A percentile compares a stretch with the other conserved stretches of the same genome.
Conservation (phyloP, 2,888 invertebrate species). For the Xiphydria camelus region DNA sequence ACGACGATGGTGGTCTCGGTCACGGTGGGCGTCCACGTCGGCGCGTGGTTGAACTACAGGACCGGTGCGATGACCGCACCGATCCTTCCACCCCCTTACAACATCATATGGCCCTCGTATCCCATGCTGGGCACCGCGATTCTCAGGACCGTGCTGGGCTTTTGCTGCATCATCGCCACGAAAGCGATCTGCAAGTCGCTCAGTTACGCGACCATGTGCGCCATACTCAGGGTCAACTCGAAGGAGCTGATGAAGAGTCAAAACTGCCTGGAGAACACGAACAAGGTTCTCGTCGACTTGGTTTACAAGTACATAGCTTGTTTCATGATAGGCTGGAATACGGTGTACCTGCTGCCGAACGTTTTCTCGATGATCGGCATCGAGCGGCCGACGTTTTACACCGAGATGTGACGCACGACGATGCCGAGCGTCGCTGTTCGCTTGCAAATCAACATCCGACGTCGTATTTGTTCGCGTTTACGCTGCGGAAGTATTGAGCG, state of each 20-base stretch:
- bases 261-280: slow-evolving; percentile 69
- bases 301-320: slow-evolving; percentile 83
- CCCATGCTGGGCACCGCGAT: slow-evolving; percentile 71
- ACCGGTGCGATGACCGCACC: slow-evolving; percentile 69
- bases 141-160: slow-evolving; percentile 75
- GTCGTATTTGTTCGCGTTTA: too few relatives aligned
- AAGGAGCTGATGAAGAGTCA: slow-evolving; percentile 68
- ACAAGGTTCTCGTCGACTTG: slow-evolving; percentile 78
- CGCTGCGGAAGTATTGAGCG: too few relatives aligned
- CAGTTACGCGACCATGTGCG: slow-evolving; percentile 72
- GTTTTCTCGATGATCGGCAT: slow-evolving; percentile 77
- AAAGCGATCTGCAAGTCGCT: slow-evolving; percentile 70
- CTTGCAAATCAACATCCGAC: too few relatives aligned
- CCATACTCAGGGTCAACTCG: slow-evolving; percentile 69
- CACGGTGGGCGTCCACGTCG: slow-evolving; percentile 75
- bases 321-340: slow-evolving; percentile 78
- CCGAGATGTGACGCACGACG: slow-evolving; percentile 76
- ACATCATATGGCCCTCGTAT: slow-evolving; percentile 78
- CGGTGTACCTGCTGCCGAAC: slow-evolving; percentile 75
- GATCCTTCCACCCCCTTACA: slow-evolving; percentile 72
- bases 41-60: slow-evolving; percentile 84
- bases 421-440: too few relatives aligned
- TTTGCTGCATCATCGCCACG: slow-evolving; percentile 73
- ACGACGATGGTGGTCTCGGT: slow-evolving; percentile 86
- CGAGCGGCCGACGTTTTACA: slow-evolving; percentile 81